Conservation (phyloP, 2,797 vertebrate genomes). For the Sebastes iracundus region DNA sequence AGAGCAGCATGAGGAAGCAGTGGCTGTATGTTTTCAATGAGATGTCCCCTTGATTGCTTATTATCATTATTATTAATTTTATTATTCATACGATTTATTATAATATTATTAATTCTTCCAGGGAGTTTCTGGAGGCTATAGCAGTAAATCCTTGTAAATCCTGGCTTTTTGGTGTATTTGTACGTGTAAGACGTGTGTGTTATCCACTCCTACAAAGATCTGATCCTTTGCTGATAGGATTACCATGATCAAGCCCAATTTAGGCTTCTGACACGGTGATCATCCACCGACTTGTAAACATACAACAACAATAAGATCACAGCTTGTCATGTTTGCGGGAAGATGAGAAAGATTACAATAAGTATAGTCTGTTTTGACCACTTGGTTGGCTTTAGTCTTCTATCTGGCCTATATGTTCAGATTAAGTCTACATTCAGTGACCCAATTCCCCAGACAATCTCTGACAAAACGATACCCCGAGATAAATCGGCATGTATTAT, state of each 20-base stretch:
- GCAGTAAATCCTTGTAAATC: conserved; percentile 6
- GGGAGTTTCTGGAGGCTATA: not conserved
- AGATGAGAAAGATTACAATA: conserved; percentile 56
- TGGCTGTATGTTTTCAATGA: not conserved
- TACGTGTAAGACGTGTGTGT: conserved; percentile 1
- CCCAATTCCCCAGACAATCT: conserved; percentile 66
- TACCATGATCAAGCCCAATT: conserved; percentile 56
- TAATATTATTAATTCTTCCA: not conserved
- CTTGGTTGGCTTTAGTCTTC: conserved; percentile 42
- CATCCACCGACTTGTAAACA: conserved; percentile 58
- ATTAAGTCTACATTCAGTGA: conserved; percentile 68
- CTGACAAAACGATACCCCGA: conserved; percentile 63
- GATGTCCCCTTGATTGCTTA: not conserved
- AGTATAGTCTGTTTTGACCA: conserved; percentile 57
- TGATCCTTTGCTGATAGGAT: conserved; percentile 49
- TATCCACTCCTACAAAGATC: conserved; percentile 1
- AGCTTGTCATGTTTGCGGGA: conserved; percentile 41
- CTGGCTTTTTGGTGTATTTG: conserved; percentile 24
- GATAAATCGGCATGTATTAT: conserved; percentile 68
- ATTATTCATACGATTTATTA: not conserved
- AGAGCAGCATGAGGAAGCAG: not conserved
- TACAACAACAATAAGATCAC: conserved; percentile 59
- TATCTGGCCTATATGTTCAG: conserved; percentile 63
- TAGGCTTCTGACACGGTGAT: conserved; percentile 39
- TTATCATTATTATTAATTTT: not conserved